A percentile compares a stretch with the other conserved stretches of the same genome.
These are phyloP conservation scores for Gallinago paraguaiae DNA, from an alignment of 2,113 vertebrate species.

Conservation along the genomic window DNA sequence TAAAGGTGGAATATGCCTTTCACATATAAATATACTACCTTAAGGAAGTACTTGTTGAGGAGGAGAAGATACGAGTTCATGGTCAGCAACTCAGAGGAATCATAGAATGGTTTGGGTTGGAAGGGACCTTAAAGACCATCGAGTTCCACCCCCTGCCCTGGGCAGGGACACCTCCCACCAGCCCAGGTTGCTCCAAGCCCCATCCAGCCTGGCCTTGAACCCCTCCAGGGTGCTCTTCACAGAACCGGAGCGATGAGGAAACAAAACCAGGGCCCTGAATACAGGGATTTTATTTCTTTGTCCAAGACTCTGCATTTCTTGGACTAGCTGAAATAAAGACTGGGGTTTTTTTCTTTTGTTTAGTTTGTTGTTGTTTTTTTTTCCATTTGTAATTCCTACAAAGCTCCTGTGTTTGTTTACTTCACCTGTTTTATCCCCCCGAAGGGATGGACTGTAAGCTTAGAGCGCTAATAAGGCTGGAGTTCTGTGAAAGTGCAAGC, in stretches of 20 bases:
- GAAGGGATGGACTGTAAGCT: slow-evolving; percentile 16
- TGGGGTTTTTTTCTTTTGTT: neutral
- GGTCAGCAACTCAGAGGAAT: neutral
- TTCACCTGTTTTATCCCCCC: slow-evolving; percentile 22
- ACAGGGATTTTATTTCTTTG: no score
- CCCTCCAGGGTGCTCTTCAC: no score
- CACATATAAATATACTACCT: neutral
- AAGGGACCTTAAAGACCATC: no score
- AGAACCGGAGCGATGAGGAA: no score
- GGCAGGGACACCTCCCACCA: no score
- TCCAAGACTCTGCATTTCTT: neutral
- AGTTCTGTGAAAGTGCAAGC: slow-evolving; percentile 10
- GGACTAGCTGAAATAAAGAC: neutral
- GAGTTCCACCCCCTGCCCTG: no score
- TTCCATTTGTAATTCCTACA: neutral
- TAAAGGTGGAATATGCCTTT: neutral
- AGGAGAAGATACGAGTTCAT: neutral
- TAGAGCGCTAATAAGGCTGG: slow-evolving; percentile 1
- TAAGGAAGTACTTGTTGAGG: neutral
- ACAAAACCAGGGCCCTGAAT: no score
- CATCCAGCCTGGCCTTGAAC: no score
- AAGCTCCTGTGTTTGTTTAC: slow-evolving; percentile 24
- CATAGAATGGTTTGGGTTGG: no score
- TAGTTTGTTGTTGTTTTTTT: neutral
- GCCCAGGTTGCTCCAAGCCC: no score